Base-by-base conservation (phyloP, 2,888 invertebrate species). In the Merodon equestris region DNA sequence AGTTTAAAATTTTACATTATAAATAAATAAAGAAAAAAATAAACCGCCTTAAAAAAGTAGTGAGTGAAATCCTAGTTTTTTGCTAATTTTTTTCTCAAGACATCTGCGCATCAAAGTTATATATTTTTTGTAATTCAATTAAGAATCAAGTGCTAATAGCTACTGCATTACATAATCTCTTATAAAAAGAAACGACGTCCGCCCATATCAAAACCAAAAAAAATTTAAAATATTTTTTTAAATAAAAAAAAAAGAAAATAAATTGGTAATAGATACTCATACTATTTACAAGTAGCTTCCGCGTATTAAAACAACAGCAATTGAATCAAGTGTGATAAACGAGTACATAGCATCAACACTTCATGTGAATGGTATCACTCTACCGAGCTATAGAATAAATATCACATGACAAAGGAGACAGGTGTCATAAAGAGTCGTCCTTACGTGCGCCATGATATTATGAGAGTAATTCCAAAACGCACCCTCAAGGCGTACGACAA, bases 161-260 rank as follows among this genome's bases (percentile, higher is more conserved):
- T 40, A 44, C 47, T 48, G 48, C 63, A 68, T 70, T 64, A 54
- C 64, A 68, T 73, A 27, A 27, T 73, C 48, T 63, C 58, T 56
- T 67, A 70, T 51, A 68, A 61, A 81, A 75, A 77, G 86, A 83
- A 86, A 86, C 86, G 85, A 84, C 84, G 86, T 87, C 87, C 88
- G 88, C 88, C 87, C 87, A 87, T 82, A 27, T 27, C 27, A 27
- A 27, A 66, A 74, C 77, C 61, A 60, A 42, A 81, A 57, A 18
- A 57, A 40, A 38, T 56, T 36, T 36, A 40, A 40, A n/a, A n/a
- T 40, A 40, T 53, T 4, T n/a, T n/a, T n/a, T n/a, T n/a, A n/a
- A n/a, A n/a, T n/a, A n/a, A n/a, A 68, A 66, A 34, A 63, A 50
- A 50, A 56, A 53, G 51, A 40, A 54, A 61, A 27, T n/a, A 63